Conservation (phyloP, 2,888 invertebrate genomes). For the Ophraella communa region DNA sequence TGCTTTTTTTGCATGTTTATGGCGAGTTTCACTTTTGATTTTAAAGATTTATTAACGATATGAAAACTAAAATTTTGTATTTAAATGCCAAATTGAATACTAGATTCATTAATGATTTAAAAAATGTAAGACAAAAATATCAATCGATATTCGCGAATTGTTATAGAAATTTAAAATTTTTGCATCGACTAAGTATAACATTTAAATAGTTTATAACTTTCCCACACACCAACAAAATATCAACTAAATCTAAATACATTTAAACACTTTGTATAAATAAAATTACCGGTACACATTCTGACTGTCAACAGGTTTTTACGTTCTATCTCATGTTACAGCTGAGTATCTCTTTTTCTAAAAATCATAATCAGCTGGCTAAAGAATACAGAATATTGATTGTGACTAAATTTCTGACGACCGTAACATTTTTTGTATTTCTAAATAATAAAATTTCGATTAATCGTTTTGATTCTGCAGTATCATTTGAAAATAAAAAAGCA, state of each 20-base stretch:
- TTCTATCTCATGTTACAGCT: background rate
- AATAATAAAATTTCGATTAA: too few species aligned
- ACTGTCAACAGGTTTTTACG: background rate
- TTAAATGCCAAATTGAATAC: conserved; percentile 3
- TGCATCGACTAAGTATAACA: background rate
- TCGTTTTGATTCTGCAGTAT: too few species aligned
- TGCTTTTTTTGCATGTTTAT: background rate
- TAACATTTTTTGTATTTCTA: too few species aligned
- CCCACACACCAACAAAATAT: background rate
- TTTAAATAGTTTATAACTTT: too few species aligned
- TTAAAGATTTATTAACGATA: background rate
- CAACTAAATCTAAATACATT: too few species aligned
- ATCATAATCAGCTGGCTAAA: background rate
- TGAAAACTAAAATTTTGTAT: conserved; percentile 3
- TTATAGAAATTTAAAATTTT: background rate
- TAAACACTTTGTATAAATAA: background rate
- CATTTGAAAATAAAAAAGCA: too few species aligned
- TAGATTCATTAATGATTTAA: background rate
- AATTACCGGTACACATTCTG: background rate
- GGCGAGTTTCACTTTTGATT: background rate
- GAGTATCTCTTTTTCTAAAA: background rate
- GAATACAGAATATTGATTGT: background rate
- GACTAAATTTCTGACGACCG: background rate
- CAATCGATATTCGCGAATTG: background rate
- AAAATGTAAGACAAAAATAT: background rate